These are phyloP conservation scores for Drosophila asahinai DNA, from an alignment of 1,140 invertebrate species.

Conservation along the genomic window DNA sequence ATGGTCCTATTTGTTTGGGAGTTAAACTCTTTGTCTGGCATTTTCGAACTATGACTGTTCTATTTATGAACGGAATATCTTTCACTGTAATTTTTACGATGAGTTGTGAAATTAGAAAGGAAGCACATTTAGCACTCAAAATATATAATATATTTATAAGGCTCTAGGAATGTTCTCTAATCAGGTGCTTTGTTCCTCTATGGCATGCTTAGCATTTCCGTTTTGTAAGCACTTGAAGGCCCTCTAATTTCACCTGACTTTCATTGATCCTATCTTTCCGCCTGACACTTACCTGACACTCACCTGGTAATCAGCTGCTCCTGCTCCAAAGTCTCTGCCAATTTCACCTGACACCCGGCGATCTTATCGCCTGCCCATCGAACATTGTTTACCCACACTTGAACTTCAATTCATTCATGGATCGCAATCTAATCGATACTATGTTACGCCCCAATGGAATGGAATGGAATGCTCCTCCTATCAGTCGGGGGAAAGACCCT, in stretches of 20 bases:
- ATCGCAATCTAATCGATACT: slow-evolving; percentile 42
- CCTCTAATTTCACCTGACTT: slow-evolving; percentile 12
- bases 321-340: slow-evolving; percentile 21
- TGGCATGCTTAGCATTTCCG: neutral
- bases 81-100: neutral
- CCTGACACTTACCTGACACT: slow-evolving; percentile 17
- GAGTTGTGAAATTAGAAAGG: neutral
- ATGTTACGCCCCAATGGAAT: slow-evolving; percentile 4
- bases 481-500: slow-evolving; percentile 33
- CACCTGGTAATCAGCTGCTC: slow-evolving; percentile 5
- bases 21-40: slow-evolving; percentile 3
- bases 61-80: slow-evolving; percentile 6
- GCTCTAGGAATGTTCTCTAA: neutral
- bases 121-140: neutral
- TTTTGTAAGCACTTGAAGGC: neutral
- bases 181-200: neutral
- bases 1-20: neutral
- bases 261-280: slow-evolving; percentile 10
- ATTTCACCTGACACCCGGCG: slow-evolving; percentile 28
- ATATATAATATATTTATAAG: neutral
- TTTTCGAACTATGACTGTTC: neutral
- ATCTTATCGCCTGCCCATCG: slow-evolving; percentile 22
- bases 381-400: slow-evolving; percentile 22
- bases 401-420: slow-evolving; percentile 50
- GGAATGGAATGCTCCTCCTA: slow-evolving; percentile 28